Evolutionary conservation across 2,113 vertebrate genomes (phyloP).

Genomic region (Peromyscus polionotus): DNA sequence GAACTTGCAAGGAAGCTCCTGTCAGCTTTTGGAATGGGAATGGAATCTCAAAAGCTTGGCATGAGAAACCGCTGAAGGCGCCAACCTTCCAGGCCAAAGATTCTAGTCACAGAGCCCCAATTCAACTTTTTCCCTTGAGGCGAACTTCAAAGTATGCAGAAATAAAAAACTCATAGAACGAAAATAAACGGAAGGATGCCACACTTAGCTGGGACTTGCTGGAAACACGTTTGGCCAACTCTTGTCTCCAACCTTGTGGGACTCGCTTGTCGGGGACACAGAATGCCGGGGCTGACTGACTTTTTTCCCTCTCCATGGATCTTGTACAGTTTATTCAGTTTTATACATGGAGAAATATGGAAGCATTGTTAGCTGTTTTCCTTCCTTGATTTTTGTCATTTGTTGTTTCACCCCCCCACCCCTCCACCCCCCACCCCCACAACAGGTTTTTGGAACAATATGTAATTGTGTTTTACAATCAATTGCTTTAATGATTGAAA

Average conservation of each 20-base stretch:
- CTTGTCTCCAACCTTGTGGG: constrained; percentile 2
- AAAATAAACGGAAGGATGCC: constrained; percentile 73
- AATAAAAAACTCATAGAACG: constrained; percentile 77
- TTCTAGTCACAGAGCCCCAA: constrained; percentile 80
- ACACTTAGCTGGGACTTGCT: constrained; percentile 56
- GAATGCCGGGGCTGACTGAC: constrained; percentile 1
- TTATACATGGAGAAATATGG: neutral
- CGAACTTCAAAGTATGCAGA: constrained; percentile 81
- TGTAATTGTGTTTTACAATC: neutral
- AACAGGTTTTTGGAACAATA: neutral
- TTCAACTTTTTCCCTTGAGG: constrained; percentile 81
- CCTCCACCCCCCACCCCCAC: neutral
- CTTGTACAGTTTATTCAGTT: neutral
- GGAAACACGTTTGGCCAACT: constrained; percentile 44
- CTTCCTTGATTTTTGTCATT: neutral
- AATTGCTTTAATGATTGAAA: constrained; percentile 36
- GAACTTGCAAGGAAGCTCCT: constrained; percentile 81
- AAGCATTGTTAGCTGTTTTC: constrained; percentile 21
- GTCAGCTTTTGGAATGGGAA: constrained; percentile 80
- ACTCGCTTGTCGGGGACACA: neutral
- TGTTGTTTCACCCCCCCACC: neutral
- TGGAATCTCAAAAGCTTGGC: constrained; percentile 82
- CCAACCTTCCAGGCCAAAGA: constrained; percentile 80
- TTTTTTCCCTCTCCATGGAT: neutral
- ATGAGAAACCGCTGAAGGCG: constrained; percentile 69